Conservation (phyloP, 2,113 vertebrate genomes). For the Macaca nemestrina region DNA sequence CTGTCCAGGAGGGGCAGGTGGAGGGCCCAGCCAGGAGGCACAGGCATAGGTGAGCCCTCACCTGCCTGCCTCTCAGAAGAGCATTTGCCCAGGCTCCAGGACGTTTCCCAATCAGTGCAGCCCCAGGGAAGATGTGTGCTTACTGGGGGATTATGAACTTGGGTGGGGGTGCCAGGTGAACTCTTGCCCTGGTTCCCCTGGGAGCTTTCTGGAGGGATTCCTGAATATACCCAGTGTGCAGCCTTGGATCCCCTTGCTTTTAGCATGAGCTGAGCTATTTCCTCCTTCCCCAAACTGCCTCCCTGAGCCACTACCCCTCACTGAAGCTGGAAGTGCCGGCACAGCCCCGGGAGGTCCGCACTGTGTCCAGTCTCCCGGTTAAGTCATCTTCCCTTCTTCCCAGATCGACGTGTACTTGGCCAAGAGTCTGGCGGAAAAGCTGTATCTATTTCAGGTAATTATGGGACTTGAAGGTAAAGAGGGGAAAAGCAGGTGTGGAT, state of each 20-base stretch:
- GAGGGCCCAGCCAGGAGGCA: background rate
- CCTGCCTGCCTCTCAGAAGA: background rate
- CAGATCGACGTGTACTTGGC: constrained; percentile 97
- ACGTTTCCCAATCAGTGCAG: background rate
- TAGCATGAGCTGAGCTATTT: background rate
- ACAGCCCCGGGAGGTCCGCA: accelerated
- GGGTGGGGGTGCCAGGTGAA: background rate
- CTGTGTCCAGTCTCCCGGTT: background rate
- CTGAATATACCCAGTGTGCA: background rate
- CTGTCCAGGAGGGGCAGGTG: accelerated
- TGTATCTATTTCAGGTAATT: constrained; percentile 97
- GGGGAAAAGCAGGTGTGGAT: background rate
- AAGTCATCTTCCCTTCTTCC: constrained; percentile 55
- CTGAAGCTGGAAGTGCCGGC: background rate
- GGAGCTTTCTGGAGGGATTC: background rate
- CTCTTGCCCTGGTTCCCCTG: background rate
- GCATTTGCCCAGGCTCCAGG: background rate
- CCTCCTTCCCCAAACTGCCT: background rate
- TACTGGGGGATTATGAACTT: background rate
- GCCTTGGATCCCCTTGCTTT: background rate
- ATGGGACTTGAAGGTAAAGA: background rate
- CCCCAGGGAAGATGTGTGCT: background rate
- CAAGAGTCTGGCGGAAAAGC: constrained; percentile 96
- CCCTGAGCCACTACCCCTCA: background rate
- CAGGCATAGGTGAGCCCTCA: accelerated